These are phyloP conservation scores for Lordiphosa andalusiaca DNA, from an alignment of 2,888 invertebrate species.

Conservation along the genomic window DNA sequence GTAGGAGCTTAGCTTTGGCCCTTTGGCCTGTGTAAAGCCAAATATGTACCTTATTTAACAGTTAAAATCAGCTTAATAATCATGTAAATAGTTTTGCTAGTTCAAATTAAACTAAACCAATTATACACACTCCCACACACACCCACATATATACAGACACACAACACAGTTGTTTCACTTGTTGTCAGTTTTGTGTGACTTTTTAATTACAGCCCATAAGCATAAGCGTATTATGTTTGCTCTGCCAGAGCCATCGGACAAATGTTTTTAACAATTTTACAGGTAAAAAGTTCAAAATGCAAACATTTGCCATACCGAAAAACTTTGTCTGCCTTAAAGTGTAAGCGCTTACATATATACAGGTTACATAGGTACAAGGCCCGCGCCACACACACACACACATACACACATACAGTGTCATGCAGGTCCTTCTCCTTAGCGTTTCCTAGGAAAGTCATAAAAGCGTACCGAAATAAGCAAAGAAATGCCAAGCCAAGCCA, in stretches of 20 bases:
- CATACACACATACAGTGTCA: no score
- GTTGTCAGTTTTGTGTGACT: slow-evolving; percentile 26
- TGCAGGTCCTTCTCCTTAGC: no score
- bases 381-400: no score
- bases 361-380: no score
- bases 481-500: slow-evolving; percentile 45
- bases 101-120: slow-evolving; percentile 19
- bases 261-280: slow-evolving; percentile 9
- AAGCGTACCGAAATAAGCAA: slow-evolving; percentile 45
- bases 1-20: no score
- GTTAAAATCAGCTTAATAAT: no score
- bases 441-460: slow-evolving; percentile 65
- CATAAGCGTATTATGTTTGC: slow-evolving; percentile 28
- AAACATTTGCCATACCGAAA: slow-evolving; percentile 12
- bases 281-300: slow-evolving; percentile 23
- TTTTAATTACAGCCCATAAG: slow-evolving; percentile 50
- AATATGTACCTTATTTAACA: no score
- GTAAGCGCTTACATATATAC: no score
- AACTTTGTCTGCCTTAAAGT: no score
- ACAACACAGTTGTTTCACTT: slow-evolving; percentile 13
- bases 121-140: slow-evolving; percentile 10
- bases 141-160: slow-evolving; percentile 12
- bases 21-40: no score
- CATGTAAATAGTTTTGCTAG: no score
- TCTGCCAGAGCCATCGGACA: slow-evolving; percentile 3